Base-by-base conservation (phyloP, 2,888 invertebrate genomes). In the Drosophila mettleri region DNA sequence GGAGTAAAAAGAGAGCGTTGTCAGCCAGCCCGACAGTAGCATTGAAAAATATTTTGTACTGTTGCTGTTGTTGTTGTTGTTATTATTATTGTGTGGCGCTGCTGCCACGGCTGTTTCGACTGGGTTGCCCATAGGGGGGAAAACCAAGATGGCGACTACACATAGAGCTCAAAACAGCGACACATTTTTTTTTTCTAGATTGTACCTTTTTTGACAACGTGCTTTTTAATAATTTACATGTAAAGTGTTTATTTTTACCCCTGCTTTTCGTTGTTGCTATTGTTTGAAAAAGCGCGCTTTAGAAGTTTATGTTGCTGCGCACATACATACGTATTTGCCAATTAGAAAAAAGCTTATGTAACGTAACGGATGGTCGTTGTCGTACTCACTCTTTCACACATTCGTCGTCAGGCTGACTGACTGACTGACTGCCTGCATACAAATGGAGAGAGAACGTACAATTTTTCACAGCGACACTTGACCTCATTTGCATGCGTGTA, bases 391-490 rank as follows among this genome's bases (percentile, higher is more conserved):
- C 58, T 76, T 43, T 57, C 49, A 36, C 55, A 57, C 49, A 31
- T 55, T 48, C 33, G 34, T 27, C 49, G 22, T n/a, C 43, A 24
- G 43, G 24, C 43, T 24, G 49, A 34, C 31, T 38, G 34, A 45
- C 41, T 1, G 52, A 38, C 31, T 41, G 27, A 45, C 27, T 71
- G 72, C 62, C 27, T 71, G 72, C 62, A 77, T 75, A 43, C 48
- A 66, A 61, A 66, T 68, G 66, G 59, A 68, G 74, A 70, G 79
- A 71, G 79, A 72, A 62, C 41, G 45, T 51, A 72, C 45, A 71
- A 67, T 68, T 84, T 83, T 79, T 73, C 71, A 73, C 82, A 85
- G 66, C 85, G 87, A 81, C 79, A 88, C 86, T 88, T 89, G 89
- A 86, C 85, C 89, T 88, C 88, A 86, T 88, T 86, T 88, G 71